phyloP scores from a whole-genome alignment of 2,888 invertebrate genomes.

The Myopa tessellatipennis region DNA sequence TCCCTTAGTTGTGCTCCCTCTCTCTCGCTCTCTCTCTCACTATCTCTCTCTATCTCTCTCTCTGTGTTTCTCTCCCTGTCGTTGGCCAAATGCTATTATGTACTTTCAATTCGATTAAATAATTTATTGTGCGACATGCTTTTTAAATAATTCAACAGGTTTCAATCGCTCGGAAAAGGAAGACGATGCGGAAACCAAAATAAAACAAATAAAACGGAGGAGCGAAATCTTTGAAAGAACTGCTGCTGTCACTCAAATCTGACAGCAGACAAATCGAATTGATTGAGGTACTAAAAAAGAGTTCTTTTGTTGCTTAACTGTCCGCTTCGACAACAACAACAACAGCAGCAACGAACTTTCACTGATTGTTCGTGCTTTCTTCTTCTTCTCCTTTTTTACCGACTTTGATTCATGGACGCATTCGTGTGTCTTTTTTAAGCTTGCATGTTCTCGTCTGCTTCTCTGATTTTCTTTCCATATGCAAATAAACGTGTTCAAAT shows the following conservation, averaged over 20 bases:
- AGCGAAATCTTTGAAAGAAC: constrained; percentile 41
- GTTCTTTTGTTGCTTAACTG: no score
- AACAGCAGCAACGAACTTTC: not conserved
- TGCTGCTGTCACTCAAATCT: constrained; percentile 62
- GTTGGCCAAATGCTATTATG: not conserved
- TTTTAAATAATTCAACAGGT: constrained; percentile 22
- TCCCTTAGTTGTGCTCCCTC: not conserved
- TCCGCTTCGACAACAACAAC: not conserved
- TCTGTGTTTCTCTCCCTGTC: not conserved
- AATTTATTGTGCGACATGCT: not conserved
- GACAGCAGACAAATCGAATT: constrained; percentile 63
- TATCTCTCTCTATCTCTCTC: no score
- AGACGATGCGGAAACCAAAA: not conserved
- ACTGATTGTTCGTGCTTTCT: constrained; percentile 33
- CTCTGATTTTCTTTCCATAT: constrained; percentile 42
- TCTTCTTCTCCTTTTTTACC: constrained; percentile 34
- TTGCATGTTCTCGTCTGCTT: constrained; percentile 17
- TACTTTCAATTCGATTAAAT: not conserved
- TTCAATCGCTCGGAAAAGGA: not conserved
- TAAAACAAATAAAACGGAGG: not conserved
- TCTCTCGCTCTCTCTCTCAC: no score
- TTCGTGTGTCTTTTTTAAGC: not conserved
- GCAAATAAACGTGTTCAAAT: constrained; percentile 59
- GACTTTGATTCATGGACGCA: not conserved
- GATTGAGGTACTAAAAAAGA: constrained; percentile 42